phyloP scores from a whole-genome alignment of 2,888 invertebrate species.

The Odiellus spinosus region DNA sequence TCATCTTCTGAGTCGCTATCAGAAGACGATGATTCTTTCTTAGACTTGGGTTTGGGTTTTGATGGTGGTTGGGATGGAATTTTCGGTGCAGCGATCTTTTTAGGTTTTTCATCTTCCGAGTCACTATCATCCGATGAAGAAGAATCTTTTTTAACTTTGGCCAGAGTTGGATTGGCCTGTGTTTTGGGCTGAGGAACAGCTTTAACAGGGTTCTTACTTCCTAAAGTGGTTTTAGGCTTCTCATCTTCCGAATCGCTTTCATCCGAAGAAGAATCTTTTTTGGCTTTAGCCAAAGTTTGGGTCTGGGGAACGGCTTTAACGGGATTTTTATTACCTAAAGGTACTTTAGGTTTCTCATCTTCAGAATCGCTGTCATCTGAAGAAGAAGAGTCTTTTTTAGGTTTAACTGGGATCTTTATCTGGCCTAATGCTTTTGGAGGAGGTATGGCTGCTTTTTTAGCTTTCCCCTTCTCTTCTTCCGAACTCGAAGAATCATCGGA shows the following conservation, averaged over 20 bases:
- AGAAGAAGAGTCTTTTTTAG: no score
- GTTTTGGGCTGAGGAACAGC: not conserved
- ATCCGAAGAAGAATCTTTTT: no score
- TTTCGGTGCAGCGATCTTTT: slow-evolving; percentile 13
- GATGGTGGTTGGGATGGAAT: not conserved
- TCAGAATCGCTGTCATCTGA: no score
- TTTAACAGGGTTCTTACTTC: not conserved
- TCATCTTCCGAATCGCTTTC: no score
- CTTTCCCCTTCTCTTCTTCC: not conserved
- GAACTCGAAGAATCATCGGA: not conserved
- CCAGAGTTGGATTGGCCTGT: no score
- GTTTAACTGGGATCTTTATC: no score
- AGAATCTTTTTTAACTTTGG: not conserved
- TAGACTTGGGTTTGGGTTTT: not conserved
- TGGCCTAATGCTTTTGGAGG: no score
- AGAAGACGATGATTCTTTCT: not conserved
- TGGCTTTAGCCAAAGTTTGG: not conserved
- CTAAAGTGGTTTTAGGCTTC: not conserved
- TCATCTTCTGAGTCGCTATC: no score
- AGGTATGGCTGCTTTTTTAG: no score
- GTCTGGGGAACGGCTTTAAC: not conserved
- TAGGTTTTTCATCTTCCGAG: slow-evolving; percentile 23
- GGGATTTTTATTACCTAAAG: not conserved
- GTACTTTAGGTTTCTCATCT: not conserved
- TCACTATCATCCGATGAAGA: slow-evolving; percentile 21